These are phyloP conservation scores for Arenaria interpres DNA, from an alignment of 2,113 vertebrate genomes.

Conservation along the genomic window DNA sequence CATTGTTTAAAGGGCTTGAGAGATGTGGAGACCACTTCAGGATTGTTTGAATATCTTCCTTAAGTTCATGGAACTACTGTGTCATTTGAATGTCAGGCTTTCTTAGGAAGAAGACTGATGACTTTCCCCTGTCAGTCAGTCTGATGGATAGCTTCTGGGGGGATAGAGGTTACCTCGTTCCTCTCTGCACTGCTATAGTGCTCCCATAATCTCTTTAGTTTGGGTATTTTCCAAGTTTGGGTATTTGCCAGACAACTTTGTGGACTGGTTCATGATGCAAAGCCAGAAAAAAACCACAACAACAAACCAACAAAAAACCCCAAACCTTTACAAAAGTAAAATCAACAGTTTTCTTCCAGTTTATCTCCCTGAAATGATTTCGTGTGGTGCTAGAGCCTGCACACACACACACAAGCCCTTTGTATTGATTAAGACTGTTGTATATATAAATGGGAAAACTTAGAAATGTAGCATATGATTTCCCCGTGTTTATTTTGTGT, in stretches of 20 bases:
- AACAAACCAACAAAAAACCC: not conserved
- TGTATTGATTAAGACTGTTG: not conserved
- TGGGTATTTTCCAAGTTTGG: not conserved
- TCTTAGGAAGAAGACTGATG: not conserved
- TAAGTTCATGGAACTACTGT: not conserved
- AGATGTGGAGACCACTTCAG: not conserved
- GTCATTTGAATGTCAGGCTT: not conserved
- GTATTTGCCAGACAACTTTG: not conserved
- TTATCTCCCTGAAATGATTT: not conserved
- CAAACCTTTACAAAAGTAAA: not conserved
- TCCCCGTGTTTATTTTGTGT: not conserved
- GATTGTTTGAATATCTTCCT: not conserved
- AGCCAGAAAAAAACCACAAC: not conserved
- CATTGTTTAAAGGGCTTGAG: not conserved
- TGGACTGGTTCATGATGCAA: not conserved
- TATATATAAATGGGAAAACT: not conserved
- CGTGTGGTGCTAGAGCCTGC: not conserved
- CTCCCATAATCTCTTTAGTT: not conserved
- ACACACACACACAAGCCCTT: not conserved
- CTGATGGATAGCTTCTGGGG: not conserved
- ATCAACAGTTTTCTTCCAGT: not conserved
- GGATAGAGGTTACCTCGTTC: not conserved
- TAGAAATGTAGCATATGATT: not conserved
- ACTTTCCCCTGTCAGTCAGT: too few relatives aligned
- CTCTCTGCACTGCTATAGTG: not conserved